phyloP scores from a whole-genome alignment of 2,888 invertebrate genomes.

The Apamea crenata region DNA sequence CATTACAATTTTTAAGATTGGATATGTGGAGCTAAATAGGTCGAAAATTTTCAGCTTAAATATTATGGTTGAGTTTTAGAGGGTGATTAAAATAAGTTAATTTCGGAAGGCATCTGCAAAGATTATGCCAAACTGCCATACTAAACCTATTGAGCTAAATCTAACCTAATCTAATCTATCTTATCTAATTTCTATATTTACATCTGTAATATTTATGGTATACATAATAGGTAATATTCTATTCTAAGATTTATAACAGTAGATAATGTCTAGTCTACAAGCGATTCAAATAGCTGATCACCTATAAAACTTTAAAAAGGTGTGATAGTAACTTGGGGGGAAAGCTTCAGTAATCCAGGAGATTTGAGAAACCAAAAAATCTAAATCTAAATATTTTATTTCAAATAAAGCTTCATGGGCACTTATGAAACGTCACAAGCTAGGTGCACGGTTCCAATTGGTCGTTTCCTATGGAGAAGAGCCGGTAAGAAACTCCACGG shows the following conservation, averaged over 20 bases:
- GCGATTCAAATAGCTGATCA: not conserved
- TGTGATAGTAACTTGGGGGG: not conserved
- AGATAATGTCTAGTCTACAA: not conserved
- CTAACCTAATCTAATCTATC: not conserved
- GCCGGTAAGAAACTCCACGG: no score
- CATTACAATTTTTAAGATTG: not conserved
- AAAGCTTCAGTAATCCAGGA: not conserved
- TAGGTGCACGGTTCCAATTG: no score
- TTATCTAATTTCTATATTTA: no score
- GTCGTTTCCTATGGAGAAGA: no score
- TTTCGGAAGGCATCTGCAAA: constrained; percentile 7
- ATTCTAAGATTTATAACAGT: constrained; percentile 11
- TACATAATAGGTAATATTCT: no score
- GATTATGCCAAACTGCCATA: not conserved
- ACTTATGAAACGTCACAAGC: no score
- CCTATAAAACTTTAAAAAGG: not conserved
- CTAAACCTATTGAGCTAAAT: constrained; percentile 34
- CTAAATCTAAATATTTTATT: no score
- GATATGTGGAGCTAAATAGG: not conserved
- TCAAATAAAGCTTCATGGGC: no score
- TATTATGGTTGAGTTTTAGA: not conserved
- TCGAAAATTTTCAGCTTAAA: not conserved
- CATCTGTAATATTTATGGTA: no score
- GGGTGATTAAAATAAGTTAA: constrained; percentile 1
- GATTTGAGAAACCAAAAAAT: not conserved